Evolutionary conservation across 2,113 vertebrate species (phyloP), one percentile per base, ranked within the genome.

Genomic region (Suncus etruscus): DNA sequence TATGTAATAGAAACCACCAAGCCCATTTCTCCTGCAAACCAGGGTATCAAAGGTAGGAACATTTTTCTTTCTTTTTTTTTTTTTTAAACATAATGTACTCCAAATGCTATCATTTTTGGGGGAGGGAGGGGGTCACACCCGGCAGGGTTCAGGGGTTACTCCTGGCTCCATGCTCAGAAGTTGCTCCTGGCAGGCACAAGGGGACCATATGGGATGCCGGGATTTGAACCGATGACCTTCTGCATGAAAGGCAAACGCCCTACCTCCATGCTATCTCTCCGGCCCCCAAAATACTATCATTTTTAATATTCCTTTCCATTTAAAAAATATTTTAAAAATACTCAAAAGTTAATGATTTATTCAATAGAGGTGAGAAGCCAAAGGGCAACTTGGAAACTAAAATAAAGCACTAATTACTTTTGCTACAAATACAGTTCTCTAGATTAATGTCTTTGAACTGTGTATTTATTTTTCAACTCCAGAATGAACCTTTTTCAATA

Each of bases 1-100:
- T 99, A 99, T 96, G 99, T 99, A 31, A 97, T 99, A 68, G 98
- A 99, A 97, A 97, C 97, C 25, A 99, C 99, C 65, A 99, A 98
- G 97, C 98, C 98, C 29, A 99, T 99, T 97, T 99, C 98, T 94
- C 98, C 98, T 54, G 98, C 98, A 96, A 99, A 98, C 96, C 99
- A 99, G 95, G 98, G 99, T 87, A 98, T 99, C 90, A 98, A 98
- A 98, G 99, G 99, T 99, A 97, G 98, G 97, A 93, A 73, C 0
- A 2, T 24, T 81, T 89, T 20, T 31, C 78, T 24, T 10, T 39
- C 4, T 45, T 22, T 25, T 10, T 32, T 18, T 45, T 68, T 47
- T 32, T 66, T 25, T 70, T n/a, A 22, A 50, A 50, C 7, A 70
- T 2, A 51, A 7, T 87, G 90, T 66, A 9, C 47, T 93, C 81